A percentile compares a stretch with the other conserved stretches of the same genome.
Evolutionary conservation across 2,797 vertebrate species (phyloP).

Genomic region (Chrysocyon brachyurus): DNA sequence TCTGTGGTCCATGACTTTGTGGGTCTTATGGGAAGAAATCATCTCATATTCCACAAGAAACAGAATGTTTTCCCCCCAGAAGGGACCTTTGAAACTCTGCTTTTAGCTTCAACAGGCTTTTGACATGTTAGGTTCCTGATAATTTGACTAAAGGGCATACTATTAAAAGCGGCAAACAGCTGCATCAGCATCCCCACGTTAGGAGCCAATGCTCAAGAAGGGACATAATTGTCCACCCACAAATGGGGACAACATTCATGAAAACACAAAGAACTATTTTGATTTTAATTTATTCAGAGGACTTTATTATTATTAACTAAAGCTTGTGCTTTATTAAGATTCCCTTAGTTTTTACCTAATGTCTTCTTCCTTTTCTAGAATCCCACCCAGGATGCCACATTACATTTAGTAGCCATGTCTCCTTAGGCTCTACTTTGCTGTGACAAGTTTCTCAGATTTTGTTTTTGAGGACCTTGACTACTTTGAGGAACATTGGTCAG

Average conservation of each 20-base stretch:
- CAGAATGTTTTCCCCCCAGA: neutral
- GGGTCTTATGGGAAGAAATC: neutral
- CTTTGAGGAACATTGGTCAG: neutral
- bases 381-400: neutral
- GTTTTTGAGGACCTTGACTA: neutral
- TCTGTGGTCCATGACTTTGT: constrained; percentile 17
- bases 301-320: neutral
- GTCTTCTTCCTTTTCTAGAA: neutral
- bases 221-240: neutral
- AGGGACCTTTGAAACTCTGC: neutral
- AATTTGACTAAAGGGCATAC: neutral
- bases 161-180: neutral
- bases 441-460: neutral
- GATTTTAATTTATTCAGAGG: neutral
- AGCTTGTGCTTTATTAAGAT: neutral
- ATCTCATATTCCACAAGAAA: neutral
- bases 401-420: neutral
- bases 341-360: neutral
- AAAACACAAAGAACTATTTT: neutral
- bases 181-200: neutral
- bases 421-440: neutral
- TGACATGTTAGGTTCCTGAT: neutral
- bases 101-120: neutral
- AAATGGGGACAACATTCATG: neutral
- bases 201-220: neutral